phyloP scores from a whole-genome alignment of 2,113 vertebrate genomes.

The Neotragus pygmaeus region DNA sequence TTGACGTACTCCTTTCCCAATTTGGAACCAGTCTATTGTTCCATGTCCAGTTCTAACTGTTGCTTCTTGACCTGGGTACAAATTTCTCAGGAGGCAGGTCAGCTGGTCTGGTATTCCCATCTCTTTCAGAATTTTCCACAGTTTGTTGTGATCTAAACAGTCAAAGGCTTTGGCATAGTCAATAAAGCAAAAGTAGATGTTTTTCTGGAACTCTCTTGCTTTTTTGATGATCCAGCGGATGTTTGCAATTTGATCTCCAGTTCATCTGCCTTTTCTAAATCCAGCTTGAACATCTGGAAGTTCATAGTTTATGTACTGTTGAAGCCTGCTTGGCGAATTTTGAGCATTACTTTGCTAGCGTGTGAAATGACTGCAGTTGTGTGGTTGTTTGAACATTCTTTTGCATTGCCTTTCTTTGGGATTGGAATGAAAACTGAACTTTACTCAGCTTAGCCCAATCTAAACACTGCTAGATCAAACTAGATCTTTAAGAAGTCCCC shows the following conservation, averaged over 20 bases:
- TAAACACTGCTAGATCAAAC: background rate
- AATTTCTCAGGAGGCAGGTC: background rate
- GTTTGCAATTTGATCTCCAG: background rate
- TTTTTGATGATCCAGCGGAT: background rate
- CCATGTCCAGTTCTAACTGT: background rate
- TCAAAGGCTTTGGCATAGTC: background rate
- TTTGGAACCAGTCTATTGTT: background rate
- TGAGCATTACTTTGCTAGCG: background rate
- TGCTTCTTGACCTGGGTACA: background rate
- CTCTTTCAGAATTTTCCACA: background rate
- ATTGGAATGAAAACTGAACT: background rate
- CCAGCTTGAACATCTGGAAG: background rate
- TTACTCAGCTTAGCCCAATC: background rate
- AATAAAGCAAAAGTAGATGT: background rate
- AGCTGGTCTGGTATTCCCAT: background rate
- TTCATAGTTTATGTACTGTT: background rate
- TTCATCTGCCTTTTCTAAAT: background rate
- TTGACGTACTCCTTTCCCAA: background rate
- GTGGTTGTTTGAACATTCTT: background rate
- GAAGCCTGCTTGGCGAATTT: background rate
- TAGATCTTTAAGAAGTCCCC: background rate
- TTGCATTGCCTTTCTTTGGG: background rate
- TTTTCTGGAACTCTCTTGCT: background rate
- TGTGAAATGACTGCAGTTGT: background rate
- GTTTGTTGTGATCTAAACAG: background rate